Percentiles rank a stretch among this genome's conserved stretches.
Evolutionary conservation across 92 coral and sea anemone genomes (phyloP).

Genomic region (Phenganax marumi): DNA sequence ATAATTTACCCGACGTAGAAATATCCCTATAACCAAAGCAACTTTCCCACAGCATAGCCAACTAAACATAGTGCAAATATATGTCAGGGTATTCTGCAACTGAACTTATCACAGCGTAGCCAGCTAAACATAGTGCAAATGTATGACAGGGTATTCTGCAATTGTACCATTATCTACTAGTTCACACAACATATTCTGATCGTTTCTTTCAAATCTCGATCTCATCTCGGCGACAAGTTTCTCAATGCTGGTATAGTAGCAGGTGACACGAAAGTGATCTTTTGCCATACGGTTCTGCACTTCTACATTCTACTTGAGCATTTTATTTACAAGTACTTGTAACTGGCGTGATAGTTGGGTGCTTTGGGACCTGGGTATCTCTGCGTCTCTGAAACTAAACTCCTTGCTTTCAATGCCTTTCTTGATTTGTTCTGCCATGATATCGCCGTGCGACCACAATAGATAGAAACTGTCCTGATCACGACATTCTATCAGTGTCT

Average conservation of each 20-base stretch:
- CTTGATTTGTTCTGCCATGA: slow-evolving; percentile 45
- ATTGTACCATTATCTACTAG: slow-evolving; percentile 45
- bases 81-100: too few relatives aligned
- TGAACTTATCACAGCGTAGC: too few relatives aligned
- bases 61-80: too few relatives aligned
- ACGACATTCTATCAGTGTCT: slow-evolving; percentile 39
- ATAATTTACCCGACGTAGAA: too few relatives aligned
- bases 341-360: slow-evolving; percentile 39
- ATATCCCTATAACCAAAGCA: too few relatives aligned
- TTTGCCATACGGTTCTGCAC: slow-evolving; percentile 27
- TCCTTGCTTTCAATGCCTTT: slow-evolving; percentile 17
- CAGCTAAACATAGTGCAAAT: too few relatives aligned
- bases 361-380: slow-evolving; percentile 36
- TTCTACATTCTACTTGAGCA: slow-evolving; percentile 36
- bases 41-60: too few relatives aligned
- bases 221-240: slow-evolving; percentile 43
- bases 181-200: slow-evolving; percentile 43
- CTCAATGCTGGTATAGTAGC: slow-evolving; percentile 46
- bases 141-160: too few relatives aligned
- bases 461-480: slow-evolving; percentile 17
- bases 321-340: slow-evolving; percentile 39
- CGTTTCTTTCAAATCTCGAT: slow-evolving; percentile 43
- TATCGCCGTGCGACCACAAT: slow-evolving; percentile 46
- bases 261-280: slow-evolving; percentile 49
- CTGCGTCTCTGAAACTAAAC: slow-evolving; percentile 41